Base-by-base conservation (phyloP, 92 coral and sea anemone genomes). In the Umimayanthus kanabou region DNA sequence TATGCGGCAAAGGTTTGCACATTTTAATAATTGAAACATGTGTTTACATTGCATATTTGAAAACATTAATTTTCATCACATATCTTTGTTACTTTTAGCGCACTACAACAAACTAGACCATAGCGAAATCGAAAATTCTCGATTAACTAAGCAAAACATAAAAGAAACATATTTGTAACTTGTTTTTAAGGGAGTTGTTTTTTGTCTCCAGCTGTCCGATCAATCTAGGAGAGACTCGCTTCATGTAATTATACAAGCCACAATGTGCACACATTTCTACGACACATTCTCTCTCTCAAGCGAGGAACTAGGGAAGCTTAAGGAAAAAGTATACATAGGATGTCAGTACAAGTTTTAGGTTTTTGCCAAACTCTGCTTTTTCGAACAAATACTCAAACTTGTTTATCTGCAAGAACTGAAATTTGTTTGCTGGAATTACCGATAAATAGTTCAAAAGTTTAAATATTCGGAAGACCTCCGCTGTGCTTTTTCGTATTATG, bases 1-100 rank as follows among this genome's bases (percentile, higher is more conserved):
- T 47, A 8, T 49, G 5, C 79, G 40, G 20, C 4, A 26, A 13
- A 30, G 25, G 10, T 47, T 45, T 11, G 9, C 45, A 71, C 37
- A 42, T 15, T 72, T 42, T 69, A 67, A 33, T 66, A 66, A 70
- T 83, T 25, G 61, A 71, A 75, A 37, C 9, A 39, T 18, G 6
- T 75, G 49, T 75, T 75, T 75, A 75, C 53, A 39, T 39, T 75
- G 26, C 45, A 37, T 75, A 53, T 75, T 75, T 23, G 23, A 75
- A 73, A 75, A 75, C 69, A 61, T 61, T 61, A 61, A 6, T 61
- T 37, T 75, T 37, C 49, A 75, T 5, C 79, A 45, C 42, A 71
- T 28, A 8, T 26, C 42, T 29, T 71, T 29, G 40, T 71, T 16
- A 40, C n/a, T 71, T 26, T 29, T 26, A 6, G 76, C n/a, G 16